Base-by-base conservation (phyloP, 2,797 vertebrate genomes). In the Hipposideros larvatus region DNA sequence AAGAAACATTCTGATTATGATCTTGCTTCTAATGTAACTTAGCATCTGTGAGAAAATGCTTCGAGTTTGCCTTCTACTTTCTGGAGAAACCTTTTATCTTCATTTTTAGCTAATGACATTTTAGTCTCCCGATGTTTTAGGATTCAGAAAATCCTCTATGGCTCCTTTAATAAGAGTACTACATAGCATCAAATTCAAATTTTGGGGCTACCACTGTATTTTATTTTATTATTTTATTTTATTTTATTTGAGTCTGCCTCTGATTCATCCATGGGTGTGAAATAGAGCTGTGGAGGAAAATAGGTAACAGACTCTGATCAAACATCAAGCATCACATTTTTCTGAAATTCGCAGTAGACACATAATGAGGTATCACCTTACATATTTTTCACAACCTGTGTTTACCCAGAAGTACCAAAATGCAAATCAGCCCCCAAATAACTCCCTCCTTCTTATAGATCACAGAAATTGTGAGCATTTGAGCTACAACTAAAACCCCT, bases 181-280 rank as follows among this genome's bases (percentile, higher is more conserved):
- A 28, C 51, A 46, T n/a, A 85, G 16, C 74, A 43, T 53, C 75
- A 93, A 94, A 88, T 83, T 70, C 95, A 57, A 86, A 71, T 46
- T 96, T 83, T 71, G 78, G 82, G 48, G 34, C 57, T 88, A 34
- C 51, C 70, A 41, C 55, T 84, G 66, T 46, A 5, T 63, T 86
- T 77, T 51, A 51, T 51, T 51, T 51, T 15, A 14, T 16, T 61
- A 77, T 43, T 75, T 21, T 9, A 31, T 34, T 68, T 68, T 84
- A 19, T 28, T 46, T 74, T 61, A 77, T 43, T 75, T 68, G 37
- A 65, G 26, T n/a, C 53, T 80, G 84, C 79, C 87, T 93, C 73
- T 95, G 88, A 95, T 90, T 96, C 95, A 96, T 91, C 85, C 57
- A 51, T 73, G 86, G 61, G 66, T 96, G 71, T 95, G 89, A 96